These are phyloP conservation scores for Hemicrepidius hirtus DNA, from an alignment of 2,888 invertebrate genomes.

Conservation along the genomic window DNA sequence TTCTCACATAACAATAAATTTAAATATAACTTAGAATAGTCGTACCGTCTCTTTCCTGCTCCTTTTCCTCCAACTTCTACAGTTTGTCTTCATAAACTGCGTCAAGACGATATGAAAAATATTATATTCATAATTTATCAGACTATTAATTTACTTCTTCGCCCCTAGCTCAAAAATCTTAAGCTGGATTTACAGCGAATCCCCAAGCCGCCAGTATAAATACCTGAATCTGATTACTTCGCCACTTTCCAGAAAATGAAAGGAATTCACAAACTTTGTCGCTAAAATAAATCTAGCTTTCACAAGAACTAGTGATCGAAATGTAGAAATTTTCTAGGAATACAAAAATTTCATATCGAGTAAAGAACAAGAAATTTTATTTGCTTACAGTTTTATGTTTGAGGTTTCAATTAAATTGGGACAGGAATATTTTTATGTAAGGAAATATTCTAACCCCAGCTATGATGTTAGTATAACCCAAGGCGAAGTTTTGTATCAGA, in stretches of 20 bases:
- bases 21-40: constrained; percentile 57
- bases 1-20: constrained; percentile 56
- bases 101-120: constrained; percentile 51
- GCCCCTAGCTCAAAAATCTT: constrained; percentile 33
- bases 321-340: neutral
- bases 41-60: constrained; percentile 47
- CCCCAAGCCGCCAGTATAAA: constrained; percentile 41
- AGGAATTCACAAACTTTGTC: constrained; percentile 27
- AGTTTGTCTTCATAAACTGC: constrained; percentile 56
- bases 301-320: neutral
- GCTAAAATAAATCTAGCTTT: constrained; percentile 26
- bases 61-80: constrained; percentile 53
- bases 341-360: neutral
- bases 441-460: no score
- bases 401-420: no score
- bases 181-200: constrained; percentile 36
- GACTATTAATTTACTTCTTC: constrained; percentile 51
- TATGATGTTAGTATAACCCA: no score
- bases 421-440: no score
- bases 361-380: no score
- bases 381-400: no score
- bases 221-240: constrained; percentile 46
- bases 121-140: constrained; percentile 52
- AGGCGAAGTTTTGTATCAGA: no score
- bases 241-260: constrained; percentile 40